Conservation (phyloP, 2,797 vertebrate genomes). For the Petrocephalus sullivani region DNA sequence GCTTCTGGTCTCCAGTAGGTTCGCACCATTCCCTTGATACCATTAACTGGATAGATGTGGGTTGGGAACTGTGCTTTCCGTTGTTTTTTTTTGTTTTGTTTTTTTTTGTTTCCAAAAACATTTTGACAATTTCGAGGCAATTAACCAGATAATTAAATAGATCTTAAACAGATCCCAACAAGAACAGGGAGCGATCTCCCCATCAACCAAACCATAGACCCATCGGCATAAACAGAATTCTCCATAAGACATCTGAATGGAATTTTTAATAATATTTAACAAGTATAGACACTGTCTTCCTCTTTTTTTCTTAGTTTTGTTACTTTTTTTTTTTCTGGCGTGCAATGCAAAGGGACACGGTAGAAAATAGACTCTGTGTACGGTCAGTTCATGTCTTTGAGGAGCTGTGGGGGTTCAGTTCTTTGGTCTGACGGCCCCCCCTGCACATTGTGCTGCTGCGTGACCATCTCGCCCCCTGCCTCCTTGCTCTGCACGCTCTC, state of each 20-base stretch:
- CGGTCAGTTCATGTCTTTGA: conserved; percentile 58
- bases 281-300: conserved; percentile 65
- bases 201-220: conserved; percentile 7
- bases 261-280: conserved; percentile 65
- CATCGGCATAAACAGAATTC: conserved; percentile 12
- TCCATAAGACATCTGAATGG: conserved; percentile 56
- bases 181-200: background rate
- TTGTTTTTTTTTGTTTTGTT: background rate
- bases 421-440: conserved; percentile 68
- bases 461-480: conserved; percentile 31
- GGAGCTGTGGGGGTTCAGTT: conserved; percentile 49
- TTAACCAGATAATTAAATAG: background rate
- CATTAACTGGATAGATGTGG: background rate
- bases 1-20: background rate
- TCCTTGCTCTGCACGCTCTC: conserved; percentile 23
- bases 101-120: background rate
- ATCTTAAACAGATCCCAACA: conserved; percentile 3
- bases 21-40: background rate
- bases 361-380: conserved; percentile 61
- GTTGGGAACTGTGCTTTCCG: background rate
- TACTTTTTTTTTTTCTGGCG: conserved; percentile 61
- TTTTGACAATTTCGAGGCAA: conserved; percentile 1
- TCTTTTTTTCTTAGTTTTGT: conserved; percentile 48
- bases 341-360: conserved; percentile 69
- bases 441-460: conserved; percentile 52